Base-by-base conservation (phyloP, 1,140 invertebrate genomes). In the Drosophila nikananu region DNA sequence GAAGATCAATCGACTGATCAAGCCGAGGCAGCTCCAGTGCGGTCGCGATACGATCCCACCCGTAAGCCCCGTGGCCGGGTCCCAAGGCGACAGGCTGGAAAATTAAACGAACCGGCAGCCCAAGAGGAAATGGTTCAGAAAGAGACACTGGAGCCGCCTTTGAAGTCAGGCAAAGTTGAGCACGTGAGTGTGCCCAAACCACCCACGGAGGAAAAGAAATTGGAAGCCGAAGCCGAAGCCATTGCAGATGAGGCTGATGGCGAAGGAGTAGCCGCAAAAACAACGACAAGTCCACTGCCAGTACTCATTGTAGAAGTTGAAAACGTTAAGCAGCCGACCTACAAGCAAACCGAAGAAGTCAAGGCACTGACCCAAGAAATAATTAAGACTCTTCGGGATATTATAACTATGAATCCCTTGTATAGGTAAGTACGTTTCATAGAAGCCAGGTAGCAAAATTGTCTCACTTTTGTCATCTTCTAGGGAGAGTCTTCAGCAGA, bases 351-450 rank as follows among this genome's bases (percentile, higher is more conserved):
- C 17, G 97, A 98, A 93, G 98, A 99, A 95, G 96, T 99, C 23
- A 99, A 99, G 94, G 98, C 99, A 5, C 92, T 99, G 48, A 99
- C 98, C 0, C 98, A 99, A 94, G 98, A 99, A 95, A 96, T 99
- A 67, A 98, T 99, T 10, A 99, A 99, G 94, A 99, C 99, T 0
- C 99, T 99, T 52, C 94, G 98, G 54, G 98, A 99, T 94, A 99
- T 99, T 73, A 99, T 99, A 64, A 96, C 97, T 64, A 95, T 99
- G 94, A 99, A 99, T 95, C 97, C 98, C 4, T 94, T 99, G 27
- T 99, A 99, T 93, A 94, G 94, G 94, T 95, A 66, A 81, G 78
- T 12, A 6, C 10, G 15, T 3, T n/a, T 37, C 5, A 9, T 27
- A 3, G 1, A 32, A 17, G 21, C 5, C 2, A 1, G 23, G 15